These are phyloP conservation scores for Parthenolecanium corni DNA, from an alignment of 2,888 invertebrate genomes.

Conservation along the genomic window DNA sequence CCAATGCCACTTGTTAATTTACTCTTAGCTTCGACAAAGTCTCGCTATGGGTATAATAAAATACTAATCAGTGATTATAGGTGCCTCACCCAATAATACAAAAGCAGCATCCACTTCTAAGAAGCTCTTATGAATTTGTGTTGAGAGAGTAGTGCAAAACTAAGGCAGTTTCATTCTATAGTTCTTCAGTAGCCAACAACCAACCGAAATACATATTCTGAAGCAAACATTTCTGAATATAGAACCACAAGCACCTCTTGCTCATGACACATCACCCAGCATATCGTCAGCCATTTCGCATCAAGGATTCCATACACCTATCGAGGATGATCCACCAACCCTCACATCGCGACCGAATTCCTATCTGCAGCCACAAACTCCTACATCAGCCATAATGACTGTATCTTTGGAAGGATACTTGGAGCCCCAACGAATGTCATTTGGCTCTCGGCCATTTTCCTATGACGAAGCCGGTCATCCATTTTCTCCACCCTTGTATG, in stretches of 20 bases:
- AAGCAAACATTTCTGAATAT: too few relatives aligned
- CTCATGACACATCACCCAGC: conserved; percentile 39
- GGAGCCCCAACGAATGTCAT: conserved; percentile 70
- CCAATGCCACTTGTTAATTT: too few relatives aligned
- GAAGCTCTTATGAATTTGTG: too few relatives aligned
- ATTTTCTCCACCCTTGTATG: conserved; percentile 67
- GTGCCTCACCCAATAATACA: too few relatives aligned
- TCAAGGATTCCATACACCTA: conserved; percentile 68
- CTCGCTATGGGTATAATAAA: too few relatives aligned
- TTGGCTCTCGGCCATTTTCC: conserved; percentile 63
- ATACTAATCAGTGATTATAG: too few relatives aligned
- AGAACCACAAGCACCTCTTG: conserved; percentile 33
- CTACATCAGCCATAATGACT: conserved; percentile 73
- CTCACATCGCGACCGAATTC: conserved; percentile 46
- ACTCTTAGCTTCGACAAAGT: too few relatives aligned
- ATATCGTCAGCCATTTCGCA: conserved; percentile 48
- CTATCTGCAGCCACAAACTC: conserved; percentile 55
- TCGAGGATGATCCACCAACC: conserved; percentile 49
- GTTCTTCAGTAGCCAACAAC: too few relatives aligned
- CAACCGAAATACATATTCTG: too few relatives aligned
- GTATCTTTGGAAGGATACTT: conserved; percentile 75
- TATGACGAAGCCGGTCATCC: conserved; percentile 66
- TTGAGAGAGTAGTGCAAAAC: too few relatives aligned
- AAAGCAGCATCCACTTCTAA: too few relatives aligned
- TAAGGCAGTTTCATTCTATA: too few relatives aligned